A percentile compares a stretch with the other conserved stretches of the same genome.
Evolutionary conservation across 2,113 vertebrate species (phyloP).

Genomic region (Noctilio leporinus): DNA sequence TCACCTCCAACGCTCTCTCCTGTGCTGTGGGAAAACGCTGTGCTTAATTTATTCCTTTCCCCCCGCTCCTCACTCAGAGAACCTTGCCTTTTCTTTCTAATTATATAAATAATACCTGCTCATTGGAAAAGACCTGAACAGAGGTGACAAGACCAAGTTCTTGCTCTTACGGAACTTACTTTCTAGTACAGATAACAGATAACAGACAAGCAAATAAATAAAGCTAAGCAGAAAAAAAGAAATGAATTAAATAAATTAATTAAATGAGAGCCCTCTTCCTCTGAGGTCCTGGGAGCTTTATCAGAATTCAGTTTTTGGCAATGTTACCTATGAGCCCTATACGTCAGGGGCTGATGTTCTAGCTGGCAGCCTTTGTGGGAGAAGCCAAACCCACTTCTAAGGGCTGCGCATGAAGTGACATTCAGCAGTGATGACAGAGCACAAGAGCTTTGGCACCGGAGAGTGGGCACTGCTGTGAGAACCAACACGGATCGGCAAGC

Average conservation of each 20-base stretch:
- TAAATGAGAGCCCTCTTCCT: neutral
- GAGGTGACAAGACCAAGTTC: neutral
- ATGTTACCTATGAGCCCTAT: neutral
- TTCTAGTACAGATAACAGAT: neutral
- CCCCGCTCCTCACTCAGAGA: neutral
- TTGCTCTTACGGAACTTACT: neutral
- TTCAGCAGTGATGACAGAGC: neutral
- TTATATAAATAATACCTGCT: neutral
- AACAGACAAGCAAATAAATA: neutral
- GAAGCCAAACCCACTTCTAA: neutral
- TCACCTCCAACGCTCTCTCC: neutral
- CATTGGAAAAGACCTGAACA: neutral
- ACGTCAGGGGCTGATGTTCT: neutral
- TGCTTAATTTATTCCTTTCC: neutral
- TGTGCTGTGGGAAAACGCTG: neutral
- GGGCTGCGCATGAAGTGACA: fast-evolving
- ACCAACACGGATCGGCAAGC: neutral
- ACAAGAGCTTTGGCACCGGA: neutral
- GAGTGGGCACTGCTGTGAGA: neutral
- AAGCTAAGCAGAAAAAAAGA: neutral
- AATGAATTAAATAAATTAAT: neutral
- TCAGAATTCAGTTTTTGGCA: neutral
- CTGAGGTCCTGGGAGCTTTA: neutral
- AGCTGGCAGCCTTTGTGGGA: too few species aligned
- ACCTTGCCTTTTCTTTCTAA: neutral